phyloP scores from a whole-genome alignment of 2,888 invertebrate genomes.

The Latheticus oryzae region DNA sequence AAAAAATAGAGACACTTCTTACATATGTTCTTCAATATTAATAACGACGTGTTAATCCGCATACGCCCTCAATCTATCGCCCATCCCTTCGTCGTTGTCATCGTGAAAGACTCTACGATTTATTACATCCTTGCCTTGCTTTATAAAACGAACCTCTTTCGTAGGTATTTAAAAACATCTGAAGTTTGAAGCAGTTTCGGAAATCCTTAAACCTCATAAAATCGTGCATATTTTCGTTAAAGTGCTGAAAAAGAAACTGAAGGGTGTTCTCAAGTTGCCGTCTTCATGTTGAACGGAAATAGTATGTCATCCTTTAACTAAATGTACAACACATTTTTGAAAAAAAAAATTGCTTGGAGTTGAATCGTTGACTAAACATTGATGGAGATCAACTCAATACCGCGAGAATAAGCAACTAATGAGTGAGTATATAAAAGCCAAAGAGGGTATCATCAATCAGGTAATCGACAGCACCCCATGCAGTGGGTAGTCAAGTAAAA shows the following conservation, averaged over 20 bases:
- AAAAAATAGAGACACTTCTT: slow-evolving; percentile 24
- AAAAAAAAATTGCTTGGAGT: no score
- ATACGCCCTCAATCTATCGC: slow-evolving; percentile 2
- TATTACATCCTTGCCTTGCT: slow-evolving; percentile 35
- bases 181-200: slow-evolving; percentile 54
- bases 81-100: slow-evolving; percentile 8
- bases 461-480: slow-evolving; percentile 51
- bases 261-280: slow-evolving; percentile 4
- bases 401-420: slow-evolving; percentile 50
- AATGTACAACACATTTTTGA: slow-evolving; percentile 5
- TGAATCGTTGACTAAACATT: no score
- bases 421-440: slow-evolving; percentile 49
- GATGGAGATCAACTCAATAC: slow-evolving; percentile 37
- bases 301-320: slow-evolving; percentile 18
- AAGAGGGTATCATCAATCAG: slow-evolving; percentile 52
- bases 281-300: slow-evolving; percentile 13
- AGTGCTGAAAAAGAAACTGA: slow-evolving; percentile 51
- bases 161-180: slow-evolving; percentile 26
- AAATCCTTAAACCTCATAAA: slow-evolving; percentile 56
- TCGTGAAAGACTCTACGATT: slow-evolving; percentile 28
- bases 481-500: slow-evolving; percentile 47
- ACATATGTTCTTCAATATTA: slow-evolving; percentile 29
- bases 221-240: slow-evolving; percentile 49
- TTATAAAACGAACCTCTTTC: slow-evolving; percentile 16
- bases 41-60: slow-evolving; percentile 38